phyloP scores from a whole-genome alignment of 1,140 invertebrate species.

The Drosophila takahashii region DNA sequence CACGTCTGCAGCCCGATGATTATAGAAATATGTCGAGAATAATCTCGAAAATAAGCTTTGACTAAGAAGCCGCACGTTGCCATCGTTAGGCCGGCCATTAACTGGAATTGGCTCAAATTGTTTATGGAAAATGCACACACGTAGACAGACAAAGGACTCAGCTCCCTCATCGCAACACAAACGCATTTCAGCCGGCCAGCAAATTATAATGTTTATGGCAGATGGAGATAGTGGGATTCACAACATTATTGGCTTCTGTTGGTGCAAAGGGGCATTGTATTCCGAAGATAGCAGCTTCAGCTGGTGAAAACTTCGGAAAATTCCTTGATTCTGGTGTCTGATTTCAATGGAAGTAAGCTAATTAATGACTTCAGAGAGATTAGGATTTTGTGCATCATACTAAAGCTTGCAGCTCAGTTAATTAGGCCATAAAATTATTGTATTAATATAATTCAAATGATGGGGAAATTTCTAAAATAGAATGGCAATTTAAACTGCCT shows the following conservation, averaged over 20 bases:
- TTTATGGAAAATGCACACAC: slow-evolving; percentile 30
- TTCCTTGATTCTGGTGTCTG: not conserved
- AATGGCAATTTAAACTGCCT: too few relatives aligned
- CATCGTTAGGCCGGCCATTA: slow-evolving; percentile 39
- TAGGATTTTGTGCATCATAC: not conserved
- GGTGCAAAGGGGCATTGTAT: not conserved
- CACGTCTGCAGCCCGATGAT: slow-evolving; percentile 36
- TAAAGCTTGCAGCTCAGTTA: not conserved
- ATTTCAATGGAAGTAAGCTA: not conserved
- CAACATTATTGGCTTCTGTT: slow-evolving; percentile 25
- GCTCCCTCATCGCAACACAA: slow-evolving; percentile 8
- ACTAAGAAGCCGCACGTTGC: slow-evolving; percentile 45
- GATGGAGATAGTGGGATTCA: not conserved
- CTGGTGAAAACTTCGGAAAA: slow-evolving; percentile 11
- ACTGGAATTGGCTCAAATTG: slow-evolving; percentile 50
- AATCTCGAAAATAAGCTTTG: slow-evolving; percentile 26
- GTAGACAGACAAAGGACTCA: slow-evolving; percentile 22
- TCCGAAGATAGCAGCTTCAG: slow-evolving; percentile 5
- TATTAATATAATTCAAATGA: too few relatives aligned
- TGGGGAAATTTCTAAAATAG: too few relatives aligned
- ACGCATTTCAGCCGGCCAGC: slow-evolving; percentile 19
- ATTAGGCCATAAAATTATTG: too few relatives aligned
- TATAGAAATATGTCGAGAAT: slow-evolving; percentile 49
- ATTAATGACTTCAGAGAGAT: slow-evolving; percentile 9
- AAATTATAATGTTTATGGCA: slow-evolving; percentile 32